A percentile compares a stretch with the other conserved stretches of the same genome.
phyloP scores from a whole-genome alignment of 2,113 vertebrate species.

The Bombycilla garrulus region DNA sequence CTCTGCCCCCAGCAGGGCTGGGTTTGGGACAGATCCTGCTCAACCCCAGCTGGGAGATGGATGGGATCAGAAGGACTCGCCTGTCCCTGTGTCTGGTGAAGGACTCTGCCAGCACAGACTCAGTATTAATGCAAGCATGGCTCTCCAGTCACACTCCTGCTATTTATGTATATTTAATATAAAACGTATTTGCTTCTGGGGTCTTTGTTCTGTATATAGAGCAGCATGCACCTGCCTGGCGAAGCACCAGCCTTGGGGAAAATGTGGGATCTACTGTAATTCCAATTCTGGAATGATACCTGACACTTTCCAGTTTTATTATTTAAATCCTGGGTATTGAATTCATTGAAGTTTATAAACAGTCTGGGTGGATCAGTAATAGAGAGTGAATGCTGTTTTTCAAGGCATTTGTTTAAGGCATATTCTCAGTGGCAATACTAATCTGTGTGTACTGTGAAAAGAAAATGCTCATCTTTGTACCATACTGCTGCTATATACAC shows the following conservation, averaged over 20 bases:
- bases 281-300: constrained; percentile 44
- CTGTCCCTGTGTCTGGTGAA: neutral
- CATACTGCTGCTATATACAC: constrained; percentile 44
- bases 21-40: neutral
- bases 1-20: neutral
- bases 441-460: constrained; percentile 43
- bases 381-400: neutral
- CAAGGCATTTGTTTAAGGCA: constrained; percentile 3
- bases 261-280: constrained; percentile 50
- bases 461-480: constrained; percentile 13
- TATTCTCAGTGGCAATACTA: constrained; percentile 55
- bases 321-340: constrained; percentile 4
- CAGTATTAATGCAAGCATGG: constrained; percentile 49
- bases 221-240: constrained; percentile 23
- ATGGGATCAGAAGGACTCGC: accelerated
- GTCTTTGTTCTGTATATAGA: neutral
- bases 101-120: constrained; percentile 48
- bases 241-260: neutral
- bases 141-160: constrained; percentile 32
- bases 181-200: constrained; percentile 4
- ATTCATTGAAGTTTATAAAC: neutral
- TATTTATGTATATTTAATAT: constrained; percentile 75
- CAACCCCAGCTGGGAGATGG: neutral
- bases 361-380: neutral
- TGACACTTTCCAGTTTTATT: constrained; percentile 6